A percentile compares a stretch with the other conserved stretches of the same genome.
Evolutionary conservation across 1,140 invertebrate species (phyloP).

Genomic region (Dreissena rostriformis): DNA sequence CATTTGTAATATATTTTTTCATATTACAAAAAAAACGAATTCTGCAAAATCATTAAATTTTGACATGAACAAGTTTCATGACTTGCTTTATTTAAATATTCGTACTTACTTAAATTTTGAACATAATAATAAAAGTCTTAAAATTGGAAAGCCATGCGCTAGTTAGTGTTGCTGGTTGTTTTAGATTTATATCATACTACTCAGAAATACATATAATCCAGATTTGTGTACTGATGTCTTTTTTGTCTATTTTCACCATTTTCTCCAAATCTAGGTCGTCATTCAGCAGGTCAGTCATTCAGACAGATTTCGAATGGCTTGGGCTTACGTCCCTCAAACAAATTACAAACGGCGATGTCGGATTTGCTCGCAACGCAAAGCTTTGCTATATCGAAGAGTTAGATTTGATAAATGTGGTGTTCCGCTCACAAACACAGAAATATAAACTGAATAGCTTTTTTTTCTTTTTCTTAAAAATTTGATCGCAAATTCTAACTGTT

Average conservation of each 20-base stretch:
- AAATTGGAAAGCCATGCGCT: too few species aligned
- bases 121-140: too few species aligned
- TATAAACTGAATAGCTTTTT: constrained; percentile 15
- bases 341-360: constrained; percentile 93
- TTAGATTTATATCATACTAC: not conserved
- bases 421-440: constrained; percentile 79
- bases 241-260: constrained; percentile 40
- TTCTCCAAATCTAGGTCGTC: constrained; percentile 21
- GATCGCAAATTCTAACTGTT: too few species aligned
- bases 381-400: constrained; percentile 95
- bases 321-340: constrained; percentile 92
- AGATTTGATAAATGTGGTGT: constrained; percentile 90
- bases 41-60: too few species aligned
- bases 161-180: not conserved
- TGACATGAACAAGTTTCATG: too few species aligned
- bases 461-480: too few species aligned
- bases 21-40: too few species aligned
- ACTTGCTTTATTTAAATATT: too few species aligned
- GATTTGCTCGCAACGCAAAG: constrained; percentile 93
- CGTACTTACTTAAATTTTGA: too few species aligned
- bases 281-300: constrained; percentile 16
- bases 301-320: constrained; percentile 31
- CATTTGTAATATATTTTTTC: too few species aligned
- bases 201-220: not conserved
- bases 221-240: too few species aligned